A percentile compares a stretch with the other conserved stretches of the same genome.
phyloP scores from a whole-genome alignment of 2,888 invertebrate genomes.

The Tanypteryx hageni region DNA sequence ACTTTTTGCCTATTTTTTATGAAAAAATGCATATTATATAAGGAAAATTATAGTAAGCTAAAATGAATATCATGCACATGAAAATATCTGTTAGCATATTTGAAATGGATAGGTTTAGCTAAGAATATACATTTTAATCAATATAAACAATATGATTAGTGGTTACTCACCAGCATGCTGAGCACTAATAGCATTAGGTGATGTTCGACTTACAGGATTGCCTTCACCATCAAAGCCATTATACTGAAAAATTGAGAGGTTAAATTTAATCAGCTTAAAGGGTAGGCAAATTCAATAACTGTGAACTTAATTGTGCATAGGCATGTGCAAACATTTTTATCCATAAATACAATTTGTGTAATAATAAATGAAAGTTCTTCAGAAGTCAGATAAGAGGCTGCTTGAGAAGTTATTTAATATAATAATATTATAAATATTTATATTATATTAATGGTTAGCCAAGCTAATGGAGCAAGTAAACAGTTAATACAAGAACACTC shows the following conservation, averaged over 20 bases:
- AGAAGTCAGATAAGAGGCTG: too few relatives aligned
- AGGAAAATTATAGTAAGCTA: too few relatives aligned
- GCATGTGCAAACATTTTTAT: conserved; percentile 14
- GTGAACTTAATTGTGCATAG: background rate
- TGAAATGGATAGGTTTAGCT: background rate
- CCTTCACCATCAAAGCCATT: conserved; percentile 80
- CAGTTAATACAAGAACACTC: too few relatives aligned
- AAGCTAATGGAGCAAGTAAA: too few relatives aligned
- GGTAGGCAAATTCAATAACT: conserved; percentile 18
- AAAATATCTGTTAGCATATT: background rate
- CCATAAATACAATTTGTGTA: background rate
- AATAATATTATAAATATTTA: too few relatives aligned
- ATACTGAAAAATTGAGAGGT: conserved; percentile 75
- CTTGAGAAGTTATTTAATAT: too few relatives aligned
- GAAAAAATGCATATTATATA: too few relatives aligned
- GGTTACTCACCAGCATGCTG: conserved; percentile 77
- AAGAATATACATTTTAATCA: background rate
- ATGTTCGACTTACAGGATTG: conserved; percentile 80
- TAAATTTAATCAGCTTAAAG: conserved; percentile 66
- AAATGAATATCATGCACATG: too few relatives aligned
- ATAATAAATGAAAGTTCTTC: background rate
- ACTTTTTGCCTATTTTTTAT: too few relatives aligned
- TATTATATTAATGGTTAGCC: too few relatives aligned
- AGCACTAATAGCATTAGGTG: conserved; percentile 82
- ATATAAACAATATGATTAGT: background rate